phyloP scores from a whole-genome alignment of 1,140 invertebrate species.

The Magallana angulata region DNA sequence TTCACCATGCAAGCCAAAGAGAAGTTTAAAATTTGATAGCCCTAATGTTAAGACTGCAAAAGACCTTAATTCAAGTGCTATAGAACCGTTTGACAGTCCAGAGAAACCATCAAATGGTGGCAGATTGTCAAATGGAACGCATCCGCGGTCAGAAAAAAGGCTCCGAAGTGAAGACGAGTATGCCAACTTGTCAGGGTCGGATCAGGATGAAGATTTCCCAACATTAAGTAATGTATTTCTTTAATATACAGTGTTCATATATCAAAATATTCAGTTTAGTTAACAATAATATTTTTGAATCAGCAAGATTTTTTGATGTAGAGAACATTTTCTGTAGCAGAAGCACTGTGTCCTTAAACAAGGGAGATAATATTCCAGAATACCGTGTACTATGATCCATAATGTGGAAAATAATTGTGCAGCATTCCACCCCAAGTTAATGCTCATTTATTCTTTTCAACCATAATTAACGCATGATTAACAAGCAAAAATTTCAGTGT shows the following conservation, averaged over 20 bases:
- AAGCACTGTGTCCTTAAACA: too few relatives aligned
- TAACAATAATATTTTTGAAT: too few relatives aligned
- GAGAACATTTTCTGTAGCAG: too few relatives aligned
- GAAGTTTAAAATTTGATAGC: conserved; percentile 58
- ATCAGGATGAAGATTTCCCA: neutral
- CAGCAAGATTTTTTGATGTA: too few relatives aligned
- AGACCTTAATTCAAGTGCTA: neutral
- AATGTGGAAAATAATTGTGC: too few relatives aligned
- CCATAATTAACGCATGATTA: too few relatives aligned
- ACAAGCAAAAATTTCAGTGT: neutral
- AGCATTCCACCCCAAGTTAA: too few relatives aligned
- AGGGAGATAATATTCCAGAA: too few relatives aligned
- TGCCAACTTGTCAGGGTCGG: conserved; percentile 19
- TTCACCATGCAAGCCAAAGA: conserved; percentile 57
- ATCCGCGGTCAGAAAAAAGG: conserved; percentile 46
- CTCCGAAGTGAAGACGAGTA: conserved; percentile 36
- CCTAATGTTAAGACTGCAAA: conserved; percentile 46
- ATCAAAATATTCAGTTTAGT: too few relatives aligned
- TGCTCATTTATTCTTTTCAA: too few relatives aligned
- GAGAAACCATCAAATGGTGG: conserved; percentile 26
- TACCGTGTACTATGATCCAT: too few relatives aligned
- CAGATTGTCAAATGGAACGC: conserved; percentile 6
- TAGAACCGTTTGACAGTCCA: conserved; percentile 55
- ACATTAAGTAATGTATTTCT: neutral
- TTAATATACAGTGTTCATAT: too few relatives aligned